Base-by-base conservation (phyloP, 1,140 invertebrate genomes). In the Alviniconcha marisindica region DNA sequence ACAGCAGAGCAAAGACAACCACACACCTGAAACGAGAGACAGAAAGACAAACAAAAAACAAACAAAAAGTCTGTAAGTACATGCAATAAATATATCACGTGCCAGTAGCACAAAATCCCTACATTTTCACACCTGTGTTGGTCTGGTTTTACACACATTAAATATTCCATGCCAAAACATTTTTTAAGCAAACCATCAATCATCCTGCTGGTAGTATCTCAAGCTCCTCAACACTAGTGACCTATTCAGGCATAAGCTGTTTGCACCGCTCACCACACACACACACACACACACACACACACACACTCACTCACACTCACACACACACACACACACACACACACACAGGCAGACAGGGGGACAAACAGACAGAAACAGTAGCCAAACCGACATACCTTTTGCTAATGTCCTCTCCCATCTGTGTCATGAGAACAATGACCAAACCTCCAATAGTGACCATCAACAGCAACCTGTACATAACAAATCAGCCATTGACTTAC, bases 1-100 rank as follows among this genome's bases (percentile, higher is more conserved):
- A 90, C 42, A 88, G 81, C 28, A 89, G 77, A 15, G 87, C 79
- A 83, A 87, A 90, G 12, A 87, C 76, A 28, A 91, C 87, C 18
- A 88, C 85, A 79, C 81, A 86, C 80, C 89, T 90, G 84, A 24
- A 87, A 87, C 69, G 56, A 48, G 28, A 48, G 24, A 76, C 0
- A 76, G n/a, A n/a, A n/a, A n/a, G n/a, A n/a, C n/a, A n/a, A n/a
- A n/a, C n/a, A n/a, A n/a, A n/a, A n/a, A n/a, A n/a, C n/a, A n/a
- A n/a, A n/a, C n/a, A n/a, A n/a, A n/a, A n/a, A n/a, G n/a, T n/a
- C n/a, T n/a, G n/a, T n/a, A n/a, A n/a, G n/a, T n/a, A n/a, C n/a
- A n/a, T n/a, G n/a, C n/a, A n/a, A n/a, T n/a, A n/a, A n/a, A n/a
- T n/a, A n/a, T n/a, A n/a, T n/a, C n/a, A n/a, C n/a, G n/a, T n/a